Base-by-base conservation (phyloP, 2,888 invertebrate genomes). In the Drosophila recens region DNA sequence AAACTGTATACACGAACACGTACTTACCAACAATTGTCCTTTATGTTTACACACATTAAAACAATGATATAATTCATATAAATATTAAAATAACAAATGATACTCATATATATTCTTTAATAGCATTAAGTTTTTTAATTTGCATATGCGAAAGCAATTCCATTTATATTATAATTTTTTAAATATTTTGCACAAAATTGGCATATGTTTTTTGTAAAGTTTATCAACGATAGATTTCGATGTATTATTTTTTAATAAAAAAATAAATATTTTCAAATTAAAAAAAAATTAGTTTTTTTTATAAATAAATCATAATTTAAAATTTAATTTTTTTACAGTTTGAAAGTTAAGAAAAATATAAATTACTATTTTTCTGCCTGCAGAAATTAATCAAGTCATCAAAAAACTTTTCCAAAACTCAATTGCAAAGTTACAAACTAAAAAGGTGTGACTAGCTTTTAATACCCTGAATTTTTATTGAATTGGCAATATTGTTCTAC, bases 101-200 rank as follows among this genome's bases (percentile, higher is more conserved):
- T 90, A 91, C 90, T 91, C 91, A 90, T 91, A 91, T 76, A 87
- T 90, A 83, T 81, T 79, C 73, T 88, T 79, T 59, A 71, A 67
- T 86, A 81, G 89, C 53, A 70, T 63, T 88, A 79, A 79, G 80
- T 59, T 74, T 59, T 65, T 45, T 62, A 64, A 46, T 54, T 62
- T 48, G 53, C 66, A 56, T 54, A 46, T 51, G 42, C 48, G 48
- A 64, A 57, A 42, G 17, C 23, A 63, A 15, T 57, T 56, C n/a
- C 66, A 66, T 62, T 67, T 70, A 63, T 61, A 49, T n/a, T 53
- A 66, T 71, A 72, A 71, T 73, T 62, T 66, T 72, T 62, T 68
- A 48, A 53, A 68, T 36, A 51, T 58, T 51, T 65, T 64, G 62
- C 71, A 71, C 71, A 67, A 38, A 43, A 59, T 65, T 52, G 43